These are phyloP conservation scores for Andrena bucephala DNA, from an alignment of 2,888 invertebrate genomes.

Conservation along the genomic window DNA sequence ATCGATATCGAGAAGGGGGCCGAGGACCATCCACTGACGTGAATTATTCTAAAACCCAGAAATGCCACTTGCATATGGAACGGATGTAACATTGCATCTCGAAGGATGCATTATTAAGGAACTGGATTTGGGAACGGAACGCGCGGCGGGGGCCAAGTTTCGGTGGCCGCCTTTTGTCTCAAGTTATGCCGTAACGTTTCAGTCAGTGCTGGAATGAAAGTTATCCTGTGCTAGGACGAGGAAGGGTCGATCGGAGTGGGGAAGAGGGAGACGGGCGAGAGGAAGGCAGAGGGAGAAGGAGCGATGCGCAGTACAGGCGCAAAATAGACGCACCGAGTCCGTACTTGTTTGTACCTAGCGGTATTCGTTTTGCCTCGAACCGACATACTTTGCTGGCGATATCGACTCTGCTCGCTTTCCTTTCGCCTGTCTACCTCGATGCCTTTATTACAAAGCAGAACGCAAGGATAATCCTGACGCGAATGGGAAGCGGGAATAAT, in stretches of 20 bases:
- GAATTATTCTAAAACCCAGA: constrained; percentile 30
- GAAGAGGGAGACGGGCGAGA: not conserved
- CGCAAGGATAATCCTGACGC: too few species aligned
- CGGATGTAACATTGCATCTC: constrained; percentile 3
- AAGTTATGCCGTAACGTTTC: constrained; percentile 54
- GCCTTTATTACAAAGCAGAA: constrained; percentile 5
- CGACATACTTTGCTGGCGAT: constrained; percentile 44
- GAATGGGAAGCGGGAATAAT: too few species aligned
- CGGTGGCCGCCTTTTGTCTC: constrained; percentile 47
- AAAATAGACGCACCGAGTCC: constrained; percentile 61
- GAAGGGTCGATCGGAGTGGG: constrained; percentile 46
- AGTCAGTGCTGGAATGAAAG: constrained; percentile 49
- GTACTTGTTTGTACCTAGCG: constrained; percentile 67
- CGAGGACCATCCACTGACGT: not conserved
- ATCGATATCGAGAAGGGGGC: constrained; percentile 6
- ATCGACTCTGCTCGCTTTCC: constrained; percentile 44
- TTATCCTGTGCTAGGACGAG: constrained; percentile 56
- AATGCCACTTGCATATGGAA: not conserved
- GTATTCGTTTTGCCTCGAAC: constrained; percentile 57
- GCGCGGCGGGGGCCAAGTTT: constrained; percentile 36
- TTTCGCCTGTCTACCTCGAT: constrained; percentile 20
- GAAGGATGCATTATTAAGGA: constrained; percentile 45
- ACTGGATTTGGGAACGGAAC: constrained; percentile 39
- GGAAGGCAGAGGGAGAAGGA: constrained; percentile 27
- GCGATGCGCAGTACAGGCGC: constrained; percentile 60